Percentiles rank a stretch among this genome's conserved stretches.
Conservation (phyloP, 2,797 vertebrate species). For the Anniella stebbinsi region DNA sequence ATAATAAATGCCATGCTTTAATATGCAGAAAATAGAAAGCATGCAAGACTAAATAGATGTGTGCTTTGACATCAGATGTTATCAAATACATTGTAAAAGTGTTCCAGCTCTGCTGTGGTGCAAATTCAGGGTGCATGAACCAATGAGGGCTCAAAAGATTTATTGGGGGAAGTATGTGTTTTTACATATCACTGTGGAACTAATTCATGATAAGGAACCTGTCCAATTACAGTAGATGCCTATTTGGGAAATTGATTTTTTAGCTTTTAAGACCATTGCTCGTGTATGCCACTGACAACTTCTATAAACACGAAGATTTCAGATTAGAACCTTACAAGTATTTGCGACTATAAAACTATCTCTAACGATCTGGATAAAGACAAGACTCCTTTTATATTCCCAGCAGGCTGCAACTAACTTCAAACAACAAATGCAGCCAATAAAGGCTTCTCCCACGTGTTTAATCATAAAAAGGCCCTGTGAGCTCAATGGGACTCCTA, state of each 20-base stretch:
- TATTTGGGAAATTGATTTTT: not conserved
- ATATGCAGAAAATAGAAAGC: fast-evolving
- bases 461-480: not conserved
- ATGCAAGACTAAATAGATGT: slow-evolving; percentile 52
- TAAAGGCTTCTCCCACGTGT: not conserved
- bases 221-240: not conserved
- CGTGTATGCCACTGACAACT: not conserved
- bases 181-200: not conserved
- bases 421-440: not conserved
- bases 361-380: fast-evolving
- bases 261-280: not conserved
- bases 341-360: not conserved
- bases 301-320: not conserved
- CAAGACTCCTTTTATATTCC: not conserved
- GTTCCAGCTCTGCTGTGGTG: not conserved
- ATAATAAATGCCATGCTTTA: not conserved
- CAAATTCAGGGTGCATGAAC: too few species aligned
- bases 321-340: not conserved
- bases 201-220: not conserved
- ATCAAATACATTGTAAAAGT: not conserved
- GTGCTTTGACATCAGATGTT: not conserved
- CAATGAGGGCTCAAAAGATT: not conserved
- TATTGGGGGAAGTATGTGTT: not conserved
- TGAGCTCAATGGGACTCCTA: not conserved
- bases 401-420: not conserved